These are phyloP conservation scores for Cryptoprocta ferox DNA, from an alignment of 2,797 vertebrate species.

Conservation along the genomic window DNA sequence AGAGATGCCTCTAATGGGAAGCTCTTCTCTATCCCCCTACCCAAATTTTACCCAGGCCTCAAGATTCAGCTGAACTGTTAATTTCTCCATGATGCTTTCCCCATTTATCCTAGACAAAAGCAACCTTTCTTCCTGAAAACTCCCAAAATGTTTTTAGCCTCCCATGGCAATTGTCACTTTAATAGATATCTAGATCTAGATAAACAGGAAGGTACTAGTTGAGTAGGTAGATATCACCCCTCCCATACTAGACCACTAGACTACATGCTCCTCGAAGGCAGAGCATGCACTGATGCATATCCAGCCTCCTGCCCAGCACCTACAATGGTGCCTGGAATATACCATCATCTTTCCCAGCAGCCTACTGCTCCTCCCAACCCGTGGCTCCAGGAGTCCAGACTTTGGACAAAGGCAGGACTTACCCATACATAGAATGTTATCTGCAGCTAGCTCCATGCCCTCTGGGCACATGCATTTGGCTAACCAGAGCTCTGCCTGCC, in stretches of 20 bases:
- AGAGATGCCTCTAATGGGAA: neutral
- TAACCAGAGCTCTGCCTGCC: conserved; percentile 87
- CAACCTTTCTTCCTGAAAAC: conserved; percentile 9
- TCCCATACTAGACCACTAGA: conserved; percentile 25
- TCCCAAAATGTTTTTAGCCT: conserved; percentile 7
- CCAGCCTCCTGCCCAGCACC: neutral
- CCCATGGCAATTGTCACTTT: conserved; percentile 37
- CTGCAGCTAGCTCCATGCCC: conserved; percentile 89
- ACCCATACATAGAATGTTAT: conserved; percentile 92
- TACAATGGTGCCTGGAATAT: neutral
- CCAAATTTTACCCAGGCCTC: neutral
- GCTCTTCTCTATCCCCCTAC: neutral
- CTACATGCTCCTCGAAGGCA: neutral
- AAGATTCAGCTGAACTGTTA: neutral
- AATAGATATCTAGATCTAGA: neutral
- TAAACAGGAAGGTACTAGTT: neutral
- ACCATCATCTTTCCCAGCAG: neutral
- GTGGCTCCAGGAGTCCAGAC: neutral
- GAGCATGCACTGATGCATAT: neutral
- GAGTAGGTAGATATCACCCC: neutral
- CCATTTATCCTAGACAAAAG: conserved; percentile 13
- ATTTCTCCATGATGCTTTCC: neutral
- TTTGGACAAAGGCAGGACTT: conserved; percentile 86
- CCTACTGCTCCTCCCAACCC: neutral
- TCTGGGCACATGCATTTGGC: conserved; percentile 91